Evolutionary conservation across 2,113 vertebrate species (phyloP), one percentile per base, ranked within the genome.

Genomic region (Ameiurus melas): DNA sequence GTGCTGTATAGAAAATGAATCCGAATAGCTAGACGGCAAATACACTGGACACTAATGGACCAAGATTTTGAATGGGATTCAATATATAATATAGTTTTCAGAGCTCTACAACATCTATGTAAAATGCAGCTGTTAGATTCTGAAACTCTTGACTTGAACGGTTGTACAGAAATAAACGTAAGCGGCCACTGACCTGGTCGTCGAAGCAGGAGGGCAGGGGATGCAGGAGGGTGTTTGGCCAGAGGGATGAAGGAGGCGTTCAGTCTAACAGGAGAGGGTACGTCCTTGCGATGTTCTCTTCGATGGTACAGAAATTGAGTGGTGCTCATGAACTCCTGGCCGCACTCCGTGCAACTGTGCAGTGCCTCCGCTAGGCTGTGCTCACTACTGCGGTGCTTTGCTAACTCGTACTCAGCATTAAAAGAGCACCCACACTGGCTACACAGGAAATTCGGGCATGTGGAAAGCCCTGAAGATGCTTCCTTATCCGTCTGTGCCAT

Each of bases 231-330:
- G 57, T 83, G 64, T 90, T 85, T 90, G 47, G 30, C 33, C 55
- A 83, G 73, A 51, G 81, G 51, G 20, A 14, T 55, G 62, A 68
- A 57, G 9, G 82, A 12, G 36, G 78, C 1, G 51, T 57, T 86
- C n/a, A n/a, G 79, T 22, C 58, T 85, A 68, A 39, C 51, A 43
- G 75, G 33, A 77, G 58, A 43, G 25, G 22, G 10, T 12, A 62
- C 4, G 6, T 83, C 85, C 83, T 85, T 47, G 39, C 88, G 78
- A 90, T 95, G 93, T 62, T 94, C 94, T 66, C 96, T 95, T 9
- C 97, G 95, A 90, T 98, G 97, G 91, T 98, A 98, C 19, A 98
- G 94, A 93, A 96, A 98, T 92, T 96, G 96, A 53, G 97, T 98
- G 89, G 97, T 97, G 92, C 96, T 98, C 94, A 97, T 96, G 85